Evolutionary conservation across 2,888 invertebrate genomes (phyloP).

Genomic region (Lasius fuliginosus): DNA sequence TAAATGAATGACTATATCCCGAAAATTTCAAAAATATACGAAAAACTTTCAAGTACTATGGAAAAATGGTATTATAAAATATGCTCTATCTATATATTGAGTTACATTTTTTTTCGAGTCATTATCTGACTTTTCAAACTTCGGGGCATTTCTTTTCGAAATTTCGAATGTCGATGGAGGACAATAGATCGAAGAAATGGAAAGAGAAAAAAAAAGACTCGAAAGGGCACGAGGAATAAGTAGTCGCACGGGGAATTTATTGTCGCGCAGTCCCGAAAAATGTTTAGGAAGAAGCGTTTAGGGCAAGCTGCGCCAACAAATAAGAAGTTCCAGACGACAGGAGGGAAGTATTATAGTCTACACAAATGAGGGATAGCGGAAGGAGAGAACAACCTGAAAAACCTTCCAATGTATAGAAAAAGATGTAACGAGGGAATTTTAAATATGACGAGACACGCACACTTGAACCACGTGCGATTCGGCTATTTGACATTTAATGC

Average conservation of each 20-base stretch:
- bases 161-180: conserved; percentile 58
- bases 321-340: conserved; percentile 64
- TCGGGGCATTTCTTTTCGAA: background rate
- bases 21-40: no score
- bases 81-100: background rate
- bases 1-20: no score
- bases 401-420: conserved; percentile 64
- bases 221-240: conserved; percentile 57
- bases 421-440: conserved; percentile 71
- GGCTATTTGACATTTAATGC: conserved; percentile 62
- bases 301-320: conserved; percentile 72
- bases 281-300: conserved; percentile 61
- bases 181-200: conserved; percentile 64
- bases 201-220: conserved; percentile 32
- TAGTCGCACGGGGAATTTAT: conserved; percentile 76
- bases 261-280: conserved; percentile 70
- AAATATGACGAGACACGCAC: conserved; percentile 22
- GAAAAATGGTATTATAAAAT: background rate
- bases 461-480: conserved; percentile 57
- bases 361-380: conserved; percentile 72
- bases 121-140: conserved; percentile 31
- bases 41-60: no score
- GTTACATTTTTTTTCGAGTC: background rate
- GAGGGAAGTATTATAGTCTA: conserved; percentile 58
- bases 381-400: conserved; percentile 55